phyloP scores from a whole-genome alignment of 1,140 invertebrate species.

The Macrotrachela quadricornifera region DNA sequence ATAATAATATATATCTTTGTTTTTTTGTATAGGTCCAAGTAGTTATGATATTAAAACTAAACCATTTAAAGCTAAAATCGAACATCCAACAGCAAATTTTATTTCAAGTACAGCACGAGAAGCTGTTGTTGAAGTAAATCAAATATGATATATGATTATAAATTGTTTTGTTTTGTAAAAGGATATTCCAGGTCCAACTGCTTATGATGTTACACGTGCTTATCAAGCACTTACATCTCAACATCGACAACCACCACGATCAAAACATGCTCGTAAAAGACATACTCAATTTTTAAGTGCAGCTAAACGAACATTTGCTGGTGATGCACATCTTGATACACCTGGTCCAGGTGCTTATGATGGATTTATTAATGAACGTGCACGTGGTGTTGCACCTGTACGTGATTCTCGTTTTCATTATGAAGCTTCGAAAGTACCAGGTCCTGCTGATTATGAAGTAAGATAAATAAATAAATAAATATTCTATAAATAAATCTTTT shows the following conservation, averaged over 20 bases:
- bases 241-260: conserved; percentile 17
- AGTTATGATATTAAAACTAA: conserved; percentile 12
- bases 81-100: conserved; percentile 19
- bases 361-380: conserved; percentile 13
- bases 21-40: not conserved
- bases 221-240: conserved; percentile 16
- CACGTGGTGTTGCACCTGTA: not conserved
- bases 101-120: conserved; percentile 17
- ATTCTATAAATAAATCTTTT: not conserved
- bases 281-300: conserved; percentile 22
- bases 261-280: conserved; percentile 18
- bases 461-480: too few relatives aligned
- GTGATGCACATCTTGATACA: conserved; percentile 13
- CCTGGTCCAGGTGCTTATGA: conserved; percentile 29
- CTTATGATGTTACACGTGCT: conserved; percentile 23
- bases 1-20: too few relatives aligned
- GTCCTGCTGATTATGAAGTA: conserved; percentile 5
- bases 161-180: conserved; percentile 12
- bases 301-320: conserved; percentile 11
- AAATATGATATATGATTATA: conserved; percentile 2
- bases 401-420: not conserved
- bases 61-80: conserved; percentile 13
- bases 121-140: conserved; percentile 11
- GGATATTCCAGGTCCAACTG: conserved; percentile 25
- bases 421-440: not conserved